phyloP scores from a whole-genome alignment of 2,888 invertebrate genomes.

The Cremastinae sp. region DNA sequence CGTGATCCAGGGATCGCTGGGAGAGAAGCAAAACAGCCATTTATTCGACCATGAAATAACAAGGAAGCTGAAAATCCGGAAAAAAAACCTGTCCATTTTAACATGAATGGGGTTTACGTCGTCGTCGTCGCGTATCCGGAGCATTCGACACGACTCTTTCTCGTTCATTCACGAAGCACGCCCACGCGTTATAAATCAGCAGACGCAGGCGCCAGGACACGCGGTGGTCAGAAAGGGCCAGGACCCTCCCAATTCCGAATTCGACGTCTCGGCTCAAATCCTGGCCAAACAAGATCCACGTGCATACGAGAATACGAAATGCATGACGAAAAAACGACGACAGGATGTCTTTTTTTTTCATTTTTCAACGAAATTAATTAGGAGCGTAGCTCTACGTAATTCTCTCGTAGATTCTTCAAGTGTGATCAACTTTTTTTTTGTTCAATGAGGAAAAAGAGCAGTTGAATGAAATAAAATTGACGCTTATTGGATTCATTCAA shows the following conservation, averaged over 20 bases:
- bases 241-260: neutral
- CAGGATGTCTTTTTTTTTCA: constrained; percentile 49
- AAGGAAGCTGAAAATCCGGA: constrained; percentile 69
- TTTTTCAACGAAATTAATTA: too few species aligned
- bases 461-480: too few species aligned
- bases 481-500: too few species aligned
- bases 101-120: constrained; percentile 19
- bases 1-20: constrained; percentile 64
- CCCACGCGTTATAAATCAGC: constrained; percentile 72
- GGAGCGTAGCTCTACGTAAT: too few species aligned
- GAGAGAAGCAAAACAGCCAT: constrained; percentile 75
- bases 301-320: constrained; percentile 59
- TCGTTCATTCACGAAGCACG: constrained; percentile 58
- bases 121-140: constrained; percentile 50
- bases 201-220: constrained; percentile 72
- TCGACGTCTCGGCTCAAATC: constrained; percentile 67
- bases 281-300: constrained; percentile 77
- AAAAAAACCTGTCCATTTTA: constrained; percentile 11
- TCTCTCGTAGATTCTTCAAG: too few species aligned
- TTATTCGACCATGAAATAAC: constrained; percentile 73
- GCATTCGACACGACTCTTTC: constrained; percentile 43
- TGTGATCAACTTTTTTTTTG: too few species aligned
- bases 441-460: too few species aligned
- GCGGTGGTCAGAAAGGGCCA: constrained; percentile 27
- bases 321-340: constrained; percentile 1